Evolutionary conservation across 2,797 vertebrate species (phyloP).

Genomic region (Acrossocheilus fasciatus): DNA sequence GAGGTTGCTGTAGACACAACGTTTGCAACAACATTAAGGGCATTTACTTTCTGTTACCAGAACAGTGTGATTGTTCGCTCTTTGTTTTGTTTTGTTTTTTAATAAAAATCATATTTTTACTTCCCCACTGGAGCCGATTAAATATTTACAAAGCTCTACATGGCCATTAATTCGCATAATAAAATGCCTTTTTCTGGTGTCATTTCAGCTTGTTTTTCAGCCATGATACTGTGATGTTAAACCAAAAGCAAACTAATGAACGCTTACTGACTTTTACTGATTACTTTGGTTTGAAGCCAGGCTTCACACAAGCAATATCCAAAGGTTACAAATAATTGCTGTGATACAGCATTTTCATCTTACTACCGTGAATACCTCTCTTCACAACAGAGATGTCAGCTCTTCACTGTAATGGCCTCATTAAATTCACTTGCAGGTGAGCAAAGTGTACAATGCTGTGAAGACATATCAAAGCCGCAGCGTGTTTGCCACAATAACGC

Average conservation of each 20-base stretch:
- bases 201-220: constrained; percentile 6
- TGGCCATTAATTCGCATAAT: not conserved
- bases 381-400: constrained; percentile 37
- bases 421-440: constrained; percentile 46
- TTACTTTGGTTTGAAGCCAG: constrained; percentile 27
- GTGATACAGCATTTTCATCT: constrained; percentile 28
- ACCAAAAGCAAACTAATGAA: constrained; percentile 28
- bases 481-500: constrained; percentile 16
- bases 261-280: constrained; percentile 23
- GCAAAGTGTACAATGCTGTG: constrained; percentile 15
- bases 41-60: constrained; percentile 12
- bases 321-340: constrained; percentile 36
- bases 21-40: constrained; percentile 17
- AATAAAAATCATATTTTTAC: not conserved
- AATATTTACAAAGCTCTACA: constrained; percentile 35
- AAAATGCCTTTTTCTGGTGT: constrained; percentile 4
- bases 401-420: constrained; percentile 39
- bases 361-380: not conserved
- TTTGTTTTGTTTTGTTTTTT: not conserved
- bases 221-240: constrained; percentile 13
- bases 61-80: not conserved
- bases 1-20: constrained; percentile 16
- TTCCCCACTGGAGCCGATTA: not conserved
- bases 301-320: constrained; percentile 19
- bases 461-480: constrained; percentile 39